Base-by-base conservation (phyloP, 2,888 invertebrate species). In the Drosophila flavopinicola region DNA sequence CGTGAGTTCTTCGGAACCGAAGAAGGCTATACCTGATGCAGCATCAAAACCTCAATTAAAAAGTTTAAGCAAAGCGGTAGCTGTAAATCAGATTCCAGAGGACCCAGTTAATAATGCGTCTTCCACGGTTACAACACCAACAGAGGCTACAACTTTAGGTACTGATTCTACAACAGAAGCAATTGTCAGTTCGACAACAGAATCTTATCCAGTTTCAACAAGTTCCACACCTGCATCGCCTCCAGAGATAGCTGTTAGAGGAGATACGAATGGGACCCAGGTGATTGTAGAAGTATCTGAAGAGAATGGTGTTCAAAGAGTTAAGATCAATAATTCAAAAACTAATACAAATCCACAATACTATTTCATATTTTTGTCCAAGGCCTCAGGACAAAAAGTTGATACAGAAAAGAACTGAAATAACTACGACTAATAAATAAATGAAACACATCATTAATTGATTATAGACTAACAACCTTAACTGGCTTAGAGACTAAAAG, bases 271-370 rank as follows among this genome's bases (percentile, higher is more conserved):
- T 35, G 30, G 9, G 9, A 45, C 7, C 3, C 32, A 45, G 13
- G 1, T 65, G 17, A 29, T 24, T 2, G 11, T 71, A 2, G 17
- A 48, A 11, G 37, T 49, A 5, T 24, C 39, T 1, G 27, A 53
- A 1, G 32, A 49, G 13, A 25, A 52, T 1, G 47, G 33, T 1
- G 23, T n/a, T 1, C 65, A 56, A 13, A 65, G 20, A 5, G 6
- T 68, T 10, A 56, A 30, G 25, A 42, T 68, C 1, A 13, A 27
- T 5, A 64, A 41, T 23, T 17, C 15, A 9, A 51, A 20, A 2
- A 5, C 30, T 10, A 51, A 44, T 25, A 17, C 11, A 23, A 33
- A 11, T 33, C 27, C 42, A 1, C 38, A 37, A 9, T 44, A 29
- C 6, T n/a, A 61, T 0, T 63, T 63, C 15, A 0, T 63, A 15